Percentiles rank a stretch among this genome's conserved stretches.
These are phyloP conservation scores for Pithys albifrons DNA, from an alignment of 2,113 vertebrate species.

Conservation along the genomic window DNA sequence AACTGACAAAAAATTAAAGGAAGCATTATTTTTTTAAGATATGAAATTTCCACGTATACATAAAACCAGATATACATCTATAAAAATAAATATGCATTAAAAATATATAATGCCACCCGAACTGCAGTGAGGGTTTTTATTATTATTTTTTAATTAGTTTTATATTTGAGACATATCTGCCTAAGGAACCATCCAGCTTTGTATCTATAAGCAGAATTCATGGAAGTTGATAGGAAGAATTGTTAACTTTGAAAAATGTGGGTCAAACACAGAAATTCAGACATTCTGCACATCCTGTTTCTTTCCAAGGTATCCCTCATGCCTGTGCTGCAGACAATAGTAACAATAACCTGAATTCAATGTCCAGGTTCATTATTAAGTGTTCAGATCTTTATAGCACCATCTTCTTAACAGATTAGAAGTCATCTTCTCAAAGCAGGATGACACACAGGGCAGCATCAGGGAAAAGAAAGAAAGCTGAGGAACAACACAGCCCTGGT, in stretches of 20 bases:
- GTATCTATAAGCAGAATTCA: neutral
- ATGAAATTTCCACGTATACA: neutral
- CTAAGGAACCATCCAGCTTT: neutral
- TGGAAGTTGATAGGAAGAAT: neutral
- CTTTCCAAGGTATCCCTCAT: neutral
- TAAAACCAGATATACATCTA: fast-evolving
- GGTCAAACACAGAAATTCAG: conserved; percentile 46
- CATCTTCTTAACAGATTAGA: conserved; percentile 55
- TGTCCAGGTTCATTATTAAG: conserved; percentile 39
- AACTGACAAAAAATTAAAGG: neutral
- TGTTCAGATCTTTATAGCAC: conserved; percentile 42
- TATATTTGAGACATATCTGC: neutral
- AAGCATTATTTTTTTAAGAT: neutral
- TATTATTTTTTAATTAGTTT: neutral
- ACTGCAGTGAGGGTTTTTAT: fast-evolving
- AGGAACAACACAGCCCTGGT: conserved; percentile 38
- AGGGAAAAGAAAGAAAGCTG: conserved; percentile 41
- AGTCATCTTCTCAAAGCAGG: conserved; percentile 59
- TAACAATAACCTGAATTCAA: conserved; percentile 52
- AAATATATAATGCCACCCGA: neutral
- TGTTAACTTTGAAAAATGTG: conserved; percentile 53
- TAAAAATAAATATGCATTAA: neutral
- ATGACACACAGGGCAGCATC: conserved; percentile 38
- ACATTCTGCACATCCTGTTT: neutral
- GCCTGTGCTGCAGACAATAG: conserved; percentile 37